These are phyloP conservation scores for Invenusta paracnida DNA, from an alignment of 2,888 invertebrate genomes.

Conservation along the genomic window DNA sequence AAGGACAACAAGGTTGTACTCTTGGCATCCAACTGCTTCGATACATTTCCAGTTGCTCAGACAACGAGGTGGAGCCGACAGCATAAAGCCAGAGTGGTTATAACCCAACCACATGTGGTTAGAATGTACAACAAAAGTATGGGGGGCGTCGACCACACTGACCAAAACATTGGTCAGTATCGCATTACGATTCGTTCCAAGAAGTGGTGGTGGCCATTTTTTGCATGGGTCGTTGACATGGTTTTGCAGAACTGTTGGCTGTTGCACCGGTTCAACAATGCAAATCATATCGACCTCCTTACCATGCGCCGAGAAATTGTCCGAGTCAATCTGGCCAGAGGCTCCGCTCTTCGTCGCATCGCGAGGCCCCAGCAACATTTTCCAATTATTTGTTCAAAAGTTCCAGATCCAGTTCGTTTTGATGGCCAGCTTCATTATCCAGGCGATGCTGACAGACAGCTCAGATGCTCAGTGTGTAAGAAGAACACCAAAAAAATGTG, in stretches of 20 bases:
- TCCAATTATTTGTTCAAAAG: background rate
- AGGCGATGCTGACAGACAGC: constrained; percentile 1
- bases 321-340: constrained; percentile 12
- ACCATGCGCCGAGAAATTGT: constrained; percentile 11
- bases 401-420: background rate
- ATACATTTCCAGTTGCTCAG: background rate
- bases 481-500: constrained; percentile 13
- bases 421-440: constrained; percentile 13
- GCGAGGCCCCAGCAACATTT: background rate
- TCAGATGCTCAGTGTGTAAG: constrained; percentile 9
- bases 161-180: constrained; percentile 9
- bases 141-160: constrained; percentile 13
- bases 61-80: constrained; percentile 18
- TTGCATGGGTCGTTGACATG: constrained; percentile 28
- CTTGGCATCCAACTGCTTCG: constrained; percentile 5
- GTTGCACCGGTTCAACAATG: background rate
- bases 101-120: constrained; percentile 5
- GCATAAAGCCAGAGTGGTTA: background rate
- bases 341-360: background rate
- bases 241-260: constrained; percentile 8
- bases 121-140: constrained; percentile 29
- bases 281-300: constrained; percentile 4
- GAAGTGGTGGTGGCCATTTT: constrained; percentile 35
- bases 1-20: constrained; percentile 24
- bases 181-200: constrained; percentile 29